Evolutionary conservation across 2,888 invertebrate genomes (phyloP), one percentile per base, ranked within the genome.

Genomic region (Xanthia togata): DNA sequence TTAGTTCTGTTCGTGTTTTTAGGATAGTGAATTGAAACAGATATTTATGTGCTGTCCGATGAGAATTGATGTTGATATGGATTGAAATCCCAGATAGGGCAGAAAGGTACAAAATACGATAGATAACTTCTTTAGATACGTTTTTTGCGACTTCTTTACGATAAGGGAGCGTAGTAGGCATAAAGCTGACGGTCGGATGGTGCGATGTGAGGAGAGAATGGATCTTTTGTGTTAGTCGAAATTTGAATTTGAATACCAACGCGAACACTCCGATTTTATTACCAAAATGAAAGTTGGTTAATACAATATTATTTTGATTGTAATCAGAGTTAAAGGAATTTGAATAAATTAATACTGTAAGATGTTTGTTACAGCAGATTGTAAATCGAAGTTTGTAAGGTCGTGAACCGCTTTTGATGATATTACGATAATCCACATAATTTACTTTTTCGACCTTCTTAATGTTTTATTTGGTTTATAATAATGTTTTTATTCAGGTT

Each of bases 201-300:
- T 55, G 53, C 59, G 70, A 77, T 82, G 79, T 82, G 76, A 87
- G 76, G 70, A 81, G 78, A 69, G 70, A 87, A 87, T 88, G 77
- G 72, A 78, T 85, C 85, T 88, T 85, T 87, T 87, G 85, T 86
- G 81, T 79, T 76, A 77, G 60, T 69, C 63, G 67, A 81, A 81
- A 86, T 88, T 88, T 79, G 78, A 87, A 86, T 88, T 88, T 84
- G 79, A 88, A 88, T 86, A 79, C 78, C 74, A 77, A 84, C 26
- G 65, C 44, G 69, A 81, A 76, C 74, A 76, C 38, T 63, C 68
- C 57, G 76, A 82, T 80, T 84, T 85, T 85, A 82, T 77, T 76
- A 74, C 62, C 70, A 77, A 78, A 83, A 83, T 79, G 65, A 88
- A 88, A 79, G 76, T 88, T 74, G 57, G 68, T 75, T 80, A 73